phyloP scores from a whole-genome alignment of 2,113 vertebrate genomes.

The cattle (Bos taurus) region ARS-UCD2.0 NC_037342.1:44279001-44279500 shows the following conservation, averaged over 20 bases:
- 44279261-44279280: background rate
- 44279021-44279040: background rate
- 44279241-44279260: background rate
- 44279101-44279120: background rate
- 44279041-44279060: background rate
- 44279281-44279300: background rate
- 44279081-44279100: background rate
- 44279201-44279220: background rate
- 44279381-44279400: background rate
- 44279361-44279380: background rate
- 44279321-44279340: background rate
- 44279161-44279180: background rate
- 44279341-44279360: background rate
- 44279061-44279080: background rate
- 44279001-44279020: background rate
- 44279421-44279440: background rate
- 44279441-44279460: background rate
- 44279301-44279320: background rate
- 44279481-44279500: conserved; percentile 27
- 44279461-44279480: background rate
- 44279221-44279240: background rate
- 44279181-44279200: background rate
- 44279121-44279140: background rate
- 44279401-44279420: background rate
- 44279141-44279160: background rate